Conservation (phyloP, 2,888 invertebrate species). For the Sycophila texana region DNA sequence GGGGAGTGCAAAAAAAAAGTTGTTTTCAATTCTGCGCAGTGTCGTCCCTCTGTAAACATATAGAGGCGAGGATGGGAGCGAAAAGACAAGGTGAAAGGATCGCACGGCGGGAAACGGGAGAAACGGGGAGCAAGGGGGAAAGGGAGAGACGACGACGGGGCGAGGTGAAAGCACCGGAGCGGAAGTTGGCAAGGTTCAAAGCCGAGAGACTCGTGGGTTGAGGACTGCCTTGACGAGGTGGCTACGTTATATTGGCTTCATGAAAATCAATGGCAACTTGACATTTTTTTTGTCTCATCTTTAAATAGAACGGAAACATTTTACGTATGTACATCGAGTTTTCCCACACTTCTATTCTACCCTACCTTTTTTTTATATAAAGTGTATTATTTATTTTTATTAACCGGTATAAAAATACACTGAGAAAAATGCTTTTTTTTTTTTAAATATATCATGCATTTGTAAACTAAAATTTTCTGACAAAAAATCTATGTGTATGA, state of each 20-base stretch:
- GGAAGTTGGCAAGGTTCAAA: constrained; percentile 67
- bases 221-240: constrained; percentile 43
- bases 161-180: constrained; percentile 65
- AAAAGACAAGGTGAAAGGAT: neutral
- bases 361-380: neutral
- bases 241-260: constrained; percentile 52
- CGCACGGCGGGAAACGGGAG: neutral
- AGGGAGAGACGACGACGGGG: constrained; percentile 59
- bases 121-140: constrained; percentile 6
- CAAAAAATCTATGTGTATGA: too few species aligned
- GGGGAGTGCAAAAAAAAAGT: too few species aligned
- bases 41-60: neutral
- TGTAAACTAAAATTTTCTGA: too few species aligned
- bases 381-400: too few species aligned
- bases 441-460: too few species aligned
- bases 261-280: constrained; percentile 47
- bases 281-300: constrained; percentile 21
- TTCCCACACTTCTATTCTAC: neutral
- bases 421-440: too few species aligned
- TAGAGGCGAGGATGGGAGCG: neutral
- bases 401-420: too few species aligned
- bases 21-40: too few species aligned
- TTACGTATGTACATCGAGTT: neutral
- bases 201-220: constrained; percentile 54
- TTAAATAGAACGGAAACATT: constrained; percentile 6